These are phyloP conservation scores for Colostygia pectinataria DNA, from an alignment of 2,888 invertebrate genomes.

Conservation along the genomic window DNA sequence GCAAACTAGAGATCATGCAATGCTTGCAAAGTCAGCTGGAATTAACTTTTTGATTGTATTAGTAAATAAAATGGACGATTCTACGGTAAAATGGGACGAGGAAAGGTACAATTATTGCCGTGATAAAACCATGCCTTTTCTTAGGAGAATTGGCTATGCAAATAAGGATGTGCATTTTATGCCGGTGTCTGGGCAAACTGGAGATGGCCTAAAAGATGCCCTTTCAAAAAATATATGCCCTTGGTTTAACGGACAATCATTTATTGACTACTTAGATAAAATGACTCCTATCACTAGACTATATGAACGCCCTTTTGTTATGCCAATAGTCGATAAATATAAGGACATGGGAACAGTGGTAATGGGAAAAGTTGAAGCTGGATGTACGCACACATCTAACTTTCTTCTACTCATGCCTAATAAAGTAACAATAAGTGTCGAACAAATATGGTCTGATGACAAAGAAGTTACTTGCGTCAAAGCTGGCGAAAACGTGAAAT, in stretches of 20 bases:
- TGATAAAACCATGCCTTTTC: not conserved
- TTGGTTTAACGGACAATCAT: conserved; percentile 3
- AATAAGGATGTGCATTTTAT: conserved; percentile 1
- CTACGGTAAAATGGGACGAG: conserved; percentile 96
- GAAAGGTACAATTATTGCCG: conserved; percentile 2
- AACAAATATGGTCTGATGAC: conserved; percentile 4
- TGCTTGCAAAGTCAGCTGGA: conserved; percentile 99
- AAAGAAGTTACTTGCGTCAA: not conserved
- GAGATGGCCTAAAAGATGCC: not conserved
- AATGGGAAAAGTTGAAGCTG: conserved; percentile 99
- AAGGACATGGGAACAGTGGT: conserved; percentile 99
- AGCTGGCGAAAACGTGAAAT: conserved; percentile 7
- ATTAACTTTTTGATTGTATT: conserved; percentile 99
- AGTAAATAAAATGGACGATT: conserved; percentile 99
- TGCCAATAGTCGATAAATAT: conserved; percentile 99
- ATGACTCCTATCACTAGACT: conserved; percentile 1
- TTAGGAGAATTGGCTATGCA: conserved; percentile 2
- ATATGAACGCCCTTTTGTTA: conserved; percentile 89
- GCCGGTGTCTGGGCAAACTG: conserved; percentile 6
- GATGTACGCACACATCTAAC: not conserved
- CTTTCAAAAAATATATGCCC: not conserved
- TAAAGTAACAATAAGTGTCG: conserved; percentile 1
- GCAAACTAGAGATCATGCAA: conserved; percentile 99
- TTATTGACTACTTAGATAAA: not conserved
- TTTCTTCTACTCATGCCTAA: conserved; percentile 5